Conservation (phyloP, 2,113 vertebrate species). For the Tylochromis polylepis region DNA sequence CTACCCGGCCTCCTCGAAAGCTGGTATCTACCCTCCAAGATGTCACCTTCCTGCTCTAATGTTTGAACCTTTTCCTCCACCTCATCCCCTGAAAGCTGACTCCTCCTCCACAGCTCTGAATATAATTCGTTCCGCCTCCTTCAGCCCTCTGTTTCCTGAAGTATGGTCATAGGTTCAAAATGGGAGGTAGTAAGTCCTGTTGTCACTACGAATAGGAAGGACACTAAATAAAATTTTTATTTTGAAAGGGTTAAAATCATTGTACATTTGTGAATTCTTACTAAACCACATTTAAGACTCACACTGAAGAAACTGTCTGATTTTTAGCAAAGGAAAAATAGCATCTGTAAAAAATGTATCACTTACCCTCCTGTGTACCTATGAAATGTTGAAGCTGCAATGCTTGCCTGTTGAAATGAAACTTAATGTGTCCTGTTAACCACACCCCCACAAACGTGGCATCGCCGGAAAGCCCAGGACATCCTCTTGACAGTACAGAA, state of each 20-base stretch:
- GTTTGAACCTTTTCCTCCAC: background rate
- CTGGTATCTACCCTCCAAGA: background rate
- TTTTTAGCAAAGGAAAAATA: background rate
- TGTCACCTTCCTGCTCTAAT: background rate
- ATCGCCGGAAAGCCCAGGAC: background rate
- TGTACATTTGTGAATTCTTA: background rate
- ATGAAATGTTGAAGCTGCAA: background rate
- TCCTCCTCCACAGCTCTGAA: background rate
- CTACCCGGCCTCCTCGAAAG: background rate
- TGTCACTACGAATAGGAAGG: background rate
- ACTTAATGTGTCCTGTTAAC: background rate
- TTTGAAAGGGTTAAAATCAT: background rate
- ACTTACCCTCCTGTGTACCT: background rate
- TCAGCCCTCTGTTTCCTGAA: background rate
- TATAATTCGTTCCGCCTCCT: background rate
- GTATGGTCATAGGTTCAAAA: background rate
- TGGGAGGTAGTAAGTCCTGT: background rate
- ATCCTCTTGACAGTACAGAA: background rate
- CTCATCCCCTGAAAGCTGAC: background rate
- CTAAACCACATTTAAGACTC: background rate
- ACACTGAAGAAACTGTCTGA: background rate
- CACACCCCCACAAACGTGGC: background rate
- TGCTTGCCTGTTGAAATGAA: background rate
- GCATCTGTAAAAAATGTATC: background rate
- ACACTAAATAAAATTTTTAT: rapidly evolving